Evolutionary conservation across 2,888 invertebrate genomes (phyloP), one percentile per base, ranked within the genome.

Genomic region (Bimastos eiseni): DNA sequence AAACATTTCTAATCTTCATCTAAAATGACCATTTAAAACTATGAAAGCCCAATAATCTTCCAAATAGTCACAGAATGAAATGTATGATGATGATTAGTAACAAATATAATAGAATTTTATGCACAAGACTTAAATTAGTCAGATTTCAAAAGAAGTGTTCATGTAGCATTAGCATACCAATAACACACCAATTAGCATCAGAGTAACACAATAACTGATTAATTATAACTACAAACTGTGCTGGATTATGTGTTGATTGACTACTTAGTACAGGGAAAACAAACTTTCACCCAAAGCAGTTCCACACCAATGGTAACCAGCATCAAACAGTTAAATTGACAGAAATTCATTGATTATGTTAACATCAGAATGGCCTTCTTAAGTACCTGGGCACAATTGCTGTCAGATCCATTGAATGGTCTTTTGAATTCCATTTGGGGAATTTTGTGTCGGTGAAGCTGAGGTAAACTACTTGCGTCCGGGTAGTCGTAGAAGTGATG

Each of bases 401-500:
- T 8, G 24, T 86, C 86, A 37, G 86, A 86, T 24, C 86, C 86
- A 36, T 37, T 36, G 36, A 36, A 37, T 15, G 86, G 24, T 86
- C 86, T 34, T 11, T 24, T 86, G 34, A 37, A 34, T 86, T 86
- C 86, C 37, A 17, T 86, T 33, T 34, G 86, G 24, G 86, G 36
- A 34, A 37, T 33, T 34, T 86, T 86, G 86, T 86, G 86, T 86
- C 86, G 30, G 86, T 86, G 37, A 37, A 86, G 86, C 24, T 86
- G 86, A 13, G 86, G 86, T 36, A 86, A n/a, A 70, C 70, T 86
- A 17, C 36, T 36, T 8, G 86, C 86, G 24, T 34, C 86, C 17
- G 86, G 34, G 36, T 34, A 86, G 86, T 86, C 86, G 86, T 86
- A 86, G 86, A 86, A 86, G 34, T 36, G 86, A 86, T 86, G 86